phyloP scores from a whole-genome alignment of 2,113 vertebrate genomes.

The Grallaria varia region DNA sequence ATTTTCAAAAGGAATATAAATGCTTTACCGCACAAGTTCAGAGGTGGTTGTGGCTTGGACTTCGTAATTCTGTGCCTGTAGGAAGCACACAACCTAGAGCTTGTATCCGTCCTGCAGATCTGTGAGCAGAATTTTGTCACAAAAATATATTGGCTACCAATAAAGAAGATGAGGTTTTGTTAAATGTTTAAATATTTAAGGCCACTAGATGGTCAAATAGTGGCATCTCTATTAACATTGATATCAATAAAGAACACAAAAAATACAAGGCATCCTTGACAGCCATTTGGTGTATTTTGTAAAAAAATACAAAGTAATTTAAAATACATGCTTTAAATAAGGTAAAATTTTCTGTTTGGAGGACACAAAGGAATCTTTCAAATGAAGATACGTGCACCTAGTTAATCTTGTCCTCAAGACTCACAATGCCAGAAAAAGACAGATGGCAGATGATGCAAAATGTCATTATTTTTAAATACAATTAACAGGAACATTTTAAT shows the following conservation, averaged over 20 bases:
- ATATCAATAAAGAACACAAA: not conserved
- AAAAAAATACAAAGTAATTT: not conserved
- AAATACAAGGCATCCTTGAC: not conserved
- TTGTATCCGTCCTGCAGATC: not conserved
- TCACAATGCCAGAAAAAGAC: not conserved
- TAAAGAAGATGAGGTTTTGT: not conserved
- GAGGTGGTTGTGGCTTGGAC: not conserved
- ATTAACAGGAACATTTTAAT: not conserved
- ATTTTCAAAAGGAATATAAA: not conserved
- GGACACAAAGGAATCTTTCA: not conserved
- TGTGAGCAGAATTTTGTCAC: not conserved
- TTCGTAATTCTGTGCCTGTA: not conserved
- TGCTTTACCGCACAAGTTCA: not conserved
- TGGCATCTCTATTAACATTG: not conserved
- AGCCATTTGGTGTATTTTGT: not conserved
- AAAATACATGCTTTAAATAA: not conserved
- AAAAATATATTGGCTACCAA: not conserved
- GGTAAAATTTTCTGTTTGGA: not conserved
- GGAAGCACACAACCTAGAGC: not conserved
- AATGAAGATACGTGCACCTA: not conserved
- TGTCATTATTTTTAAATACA: not conserved
- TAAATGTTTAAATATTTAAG: not conserved
- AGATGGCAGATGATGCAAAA: not conserved
- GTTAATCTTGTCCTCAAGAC: not conserved
- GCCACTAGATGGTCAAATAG: not conserved